Evolutionary conservation across 2,797 vertebrate species (phyloP).

Genomic region (Enoplosus armatus): DNA sequence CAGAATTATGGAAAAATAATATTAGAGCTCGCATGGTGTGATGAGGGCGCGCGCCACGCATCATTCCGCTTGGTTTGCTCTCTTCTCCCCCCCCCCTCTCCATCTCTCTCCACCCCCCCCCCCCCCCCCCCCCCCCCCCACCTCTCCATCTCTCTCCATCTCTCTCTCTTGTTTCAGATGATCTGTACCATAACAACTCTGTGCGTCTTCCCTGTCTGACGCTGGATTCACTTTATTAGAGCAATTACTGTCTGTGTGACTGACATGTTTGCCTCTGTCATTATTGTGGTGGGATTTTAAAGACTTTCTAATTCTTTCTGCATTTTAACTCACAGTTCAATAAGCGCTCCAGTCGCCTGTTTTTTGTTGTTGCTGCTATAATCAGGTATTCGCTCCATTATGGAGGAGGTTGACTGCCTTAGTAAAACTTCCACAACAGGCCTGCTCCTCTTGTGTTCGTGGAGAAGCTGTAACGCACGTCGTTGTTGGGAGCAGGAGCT

Average conservation of each 20-base stretch:
- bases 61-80: constrained; percentile 89
- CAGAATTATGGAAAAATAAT: constrained; percentile 97
- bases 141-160: constrained; percentile 32
- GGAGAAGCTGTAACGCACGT: constrained; percentile 8
- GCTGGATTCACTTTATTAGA: constrained; percentile 88
- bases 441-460: neutral
- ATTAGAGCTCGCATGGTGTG: constrained; percentile 87
- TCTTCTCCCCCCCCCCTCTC: constrained; percentile 47
- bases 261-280: constrained; percentile 80
- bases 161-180: constrained; percentile 55
- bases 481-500: constrained; percentile 34
- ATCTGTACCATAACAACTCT: constrained; percentile 73
- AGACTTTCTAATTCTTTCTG: constrained; percentile 76
- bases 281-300: constrained; percentile 76
- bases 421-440: neutral
- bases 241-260: constrained; percentile 89
- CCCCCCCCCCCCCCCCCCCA: constrained; percentile 47
- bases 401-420: neutral
- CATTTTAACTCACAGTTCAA: constrained; percentile 24
- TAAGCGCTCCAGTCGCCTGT: neutral
- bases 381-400: neutral
- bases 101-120: constrained; percentile 34
- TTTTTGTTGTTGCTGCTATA: too few relatives aligned
- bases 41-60: constrained; percentile 87
- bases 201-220: constrained; percentile 73